Evolutionary conservation across 2,797 vertebrate species (phyloP), one percentile per base, ranked within the genome.

Genomic region (Acropternis orthonyx): DNA sequence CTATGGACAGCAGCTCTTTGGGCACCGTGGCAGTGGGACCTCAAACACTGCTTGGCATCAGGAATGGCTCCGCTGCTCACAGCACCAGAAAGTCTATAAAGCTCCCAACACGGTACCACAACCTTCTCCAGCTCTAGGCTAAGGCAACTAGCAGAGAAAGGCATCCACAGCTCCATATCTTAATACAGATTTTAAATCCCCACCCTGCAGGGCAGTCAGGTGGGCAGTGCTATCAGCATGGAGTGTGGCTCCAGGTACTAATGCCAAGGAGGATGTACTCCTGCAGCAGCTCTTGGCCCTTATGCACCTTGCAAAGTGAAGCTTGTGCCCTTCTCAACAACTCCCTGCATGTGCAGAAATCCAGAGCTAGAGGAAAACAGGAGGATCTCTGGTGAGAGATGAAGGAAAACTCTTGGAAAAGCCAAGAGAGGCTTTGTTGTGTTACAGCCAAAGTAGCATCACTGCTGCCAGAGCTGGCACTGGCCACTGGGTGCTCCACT

Each of bases 11-110:
- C 72, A 83, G 51, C 68, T 73, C 67, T 21, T n/a, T 10, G 49
- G 68, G 21, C 46, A 23, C 46, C 0, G 6, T 1, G 9, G 30
- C 37, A 36, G n/a, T 0, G 7, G 34, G 58, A 49, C 34, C 30
- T 51, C 2, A 4, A 43, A 41, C 44, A 4, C 56, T 34, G 67
- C 28, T 75, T 0, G 0, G 56, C 1, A 6, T 8, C 59, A n/a
- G 79, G 52, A 74, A 4, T 0, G 1, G 58, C 73, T 54, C 46
- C 2, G 0, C 34, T 27, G 44, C 71, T 69, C 19, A 43, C 39
- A 28, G 46, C 1, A 3, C 44, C 63, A 44, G 44, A 52, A 21
- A 36, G 23, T 22, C 32, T 2, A 2, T 0, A 0, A 48, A 63
- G 37, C n/a, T 62, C 58, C 41, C 1, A 7, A 14, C 4, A 27